Evolutionary conservation across 2,888 invertebrate genomes (phyloP), one percentile per base, ranked within the genome.

Genomic region (Drosophila stalkeri): DNA sequence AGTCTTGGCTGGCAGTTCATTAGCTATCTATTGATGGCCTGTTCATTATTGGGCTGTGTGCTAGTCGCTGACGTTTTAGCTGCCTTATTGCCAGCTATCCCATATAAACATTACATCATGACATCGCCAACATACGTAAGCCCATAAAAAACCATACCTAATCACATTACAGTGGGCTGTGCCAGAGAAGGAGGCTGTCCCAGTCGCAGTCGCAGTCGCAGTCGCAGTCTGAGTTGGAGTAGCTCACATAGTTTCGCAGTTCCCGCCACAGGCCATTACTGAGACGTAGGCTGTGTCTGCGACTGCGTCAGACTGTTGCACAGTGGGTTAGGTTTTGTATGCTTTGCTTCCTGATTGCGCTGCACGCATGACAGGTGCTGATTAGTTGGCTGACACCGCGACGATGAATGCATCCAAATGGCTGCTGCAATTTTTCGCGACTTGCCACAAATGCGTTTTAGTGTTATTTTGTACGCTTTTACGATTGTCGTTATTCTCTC

Each of bases 281-380:
- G 56, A 7, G 55, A 39, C 41, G 47, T 23, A 16, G 56, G 43
- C 56, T 57, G 54, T 23, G 62, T 44, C 43, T 56, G 61, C 20
- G 37, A 20, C 52, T 59, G 56, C 20, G 9, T 37, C 54, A 5
- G 14, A 37, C 54, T 46, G 49, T 46, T 55, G 64, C 57, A 41
- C 56, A 68, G 51, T 64, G 80, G 75, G 57, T 64, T 69, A 75
- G 82, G 80, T 67, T 72, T 65, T 62, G 44, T 72, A 51, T 54
- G 35, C 6, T 65, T 72, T 72, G 88, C 82, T 84, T 84, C 83
- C 88, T 84, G 88, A 88, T 87, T 87, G 88, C 88, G 64, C 80
- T 86, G 61, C 81, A 81, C 70, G 74, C 75, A 75, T 85, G 84
- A 88, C 84, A 84, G 86, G 89, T 88, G 89, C 86, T 84, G 84